phyloP scores from a whole-genome alignment of 1,140 invertebrate species.

The Proctacanthus coquilletti region DNA sequence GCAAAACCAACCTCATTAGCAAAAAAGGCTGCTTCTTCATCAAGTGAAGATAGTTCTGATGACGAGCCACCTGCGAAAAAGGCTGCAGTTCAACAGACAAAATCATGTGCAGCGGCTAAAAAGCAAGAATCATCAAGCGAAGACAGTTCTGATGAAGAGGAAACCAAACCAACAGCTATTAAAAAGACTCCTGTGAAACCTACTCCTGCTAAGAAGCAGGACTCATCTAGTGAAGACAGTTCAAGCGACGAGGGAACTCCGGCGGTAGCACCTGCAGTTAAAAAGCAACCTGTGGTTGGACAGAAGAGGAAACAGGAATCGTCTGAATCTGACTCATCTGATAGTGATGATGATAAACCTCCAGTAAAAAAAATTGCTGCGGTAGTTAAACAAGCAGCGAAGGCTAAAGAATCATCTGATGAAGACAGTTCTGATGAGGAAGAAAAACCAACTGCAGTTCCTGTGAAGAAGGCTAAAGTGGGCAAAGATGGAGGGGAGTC shows the following conservation, averaged over 20 bases:
- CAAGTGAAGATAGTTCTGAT: conserved; percentile 4
- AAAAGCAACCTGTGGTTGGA: conserved; percentile 2
- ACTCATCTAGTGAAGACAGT: conserved; percentile 10
- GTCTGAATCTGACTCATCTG: too few species aligned
- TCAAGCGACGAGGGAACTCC: conserved; percentile 10
- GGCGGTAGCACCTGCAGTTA: not conserved
- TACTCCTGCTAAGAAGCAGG: conserved; percentile 12
- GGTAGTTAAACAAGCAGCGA: conserved; percentile 18
- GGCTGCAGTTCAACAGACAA: conserved; percentile 3
- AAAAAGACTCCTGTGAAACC: conserved; percentile 10
- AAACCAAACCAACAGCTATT: conserved; percentile 10
- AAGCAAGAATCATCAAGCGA: conserved; percentile 17
- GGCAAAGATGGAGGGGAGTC: conserved; percentile 23
- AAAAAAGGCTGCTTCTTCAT: not conserved
- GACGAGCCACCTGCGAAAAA: conserved; percentile 10
- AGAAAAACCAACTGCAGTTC: conserved; percentile 11
- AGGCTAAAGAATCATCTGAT: conserved; percentile 31
- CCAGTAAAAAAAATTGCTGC: conserved; percentile 12
- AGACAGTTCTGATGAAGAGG: conserved; percentile 19
- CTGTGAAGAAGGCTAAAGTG: conserved; percentile 10
- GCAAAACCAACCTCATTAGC: not conserved
- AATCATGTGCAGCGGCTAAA: conserved; percentile 4
- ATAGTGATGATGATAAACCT: conserved; percentile 18
- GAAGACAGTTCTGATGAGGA: conserved; percentile 15
- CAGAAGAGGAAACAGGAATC: conserved; percentile 8